Conservation (phyloP, 2,888 invertebrate species). For the Neoscelio sp. region DNA sequence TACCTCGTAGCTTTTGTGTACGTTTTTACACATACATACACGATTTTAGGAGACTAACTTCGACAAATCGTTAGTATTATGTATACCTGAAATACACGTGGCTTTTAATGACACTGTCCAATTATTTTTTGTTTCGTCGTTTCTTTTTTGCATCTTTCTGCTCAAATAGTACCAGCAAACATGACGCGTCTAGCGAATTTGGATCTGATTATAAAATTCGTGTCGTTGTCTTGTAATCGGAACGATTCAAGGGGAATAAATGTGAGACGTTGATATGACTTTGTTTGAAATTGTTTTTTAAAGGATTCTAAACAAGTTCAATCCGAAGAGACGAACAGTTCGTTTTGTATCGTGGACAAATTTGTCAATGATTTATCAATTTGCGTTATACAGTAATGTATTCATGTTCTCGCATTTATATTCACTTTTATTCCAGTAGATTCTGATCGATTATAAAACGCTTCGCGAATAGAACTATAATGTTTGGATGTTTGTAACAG, state of each 20-base stretch:
- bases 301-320: too few relatives aligned
- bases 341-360: slow-evolving; percentile 7
- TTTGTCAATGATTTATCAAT: slow-evolving; percentile 24
- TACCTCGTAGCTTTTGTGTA: slow-evolving; percentile 80
- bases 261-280: not conserved
- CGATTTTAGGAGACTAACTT: slow-evolving; percentile 69
- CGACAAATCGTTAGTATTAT: slow-evolving; percentile 78
- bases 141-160: slow-evolving; percentile 51
- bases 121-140: slow-evolving; percentile 35
- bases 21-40: slow-evolving; percentile 75
- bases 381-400: too few relatives aligned
- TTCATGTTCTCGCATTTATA: slow-evolving; percentile 28
- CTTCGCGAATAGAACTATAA: not conserved
- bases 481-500: slow-evolving; percentile 45
- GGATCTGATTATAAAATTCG: slow-evolving; percentile 44
- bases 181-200: slow-evolving; percentile 48
- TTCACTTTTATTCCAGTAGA: slow-evolving; percentile 25
- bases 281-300: too few relatives aligned
- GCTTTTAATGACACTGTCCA: slow-evolving; percentile 63
- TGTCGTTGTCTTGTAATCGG: not conserved
- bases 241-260: slow-evolving; percentile 7
- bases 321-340: too few relatives aligned
- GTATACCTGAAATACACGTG: slow-evolving; percentile 76
- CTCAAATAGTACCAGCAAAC: slow-evolving; percentile 34
- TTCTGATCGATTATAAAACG: slow-evolving; percentile 7